Conservation (phyloP, 2,888 invertebrate species). For the Cenopis cana region DNA sequence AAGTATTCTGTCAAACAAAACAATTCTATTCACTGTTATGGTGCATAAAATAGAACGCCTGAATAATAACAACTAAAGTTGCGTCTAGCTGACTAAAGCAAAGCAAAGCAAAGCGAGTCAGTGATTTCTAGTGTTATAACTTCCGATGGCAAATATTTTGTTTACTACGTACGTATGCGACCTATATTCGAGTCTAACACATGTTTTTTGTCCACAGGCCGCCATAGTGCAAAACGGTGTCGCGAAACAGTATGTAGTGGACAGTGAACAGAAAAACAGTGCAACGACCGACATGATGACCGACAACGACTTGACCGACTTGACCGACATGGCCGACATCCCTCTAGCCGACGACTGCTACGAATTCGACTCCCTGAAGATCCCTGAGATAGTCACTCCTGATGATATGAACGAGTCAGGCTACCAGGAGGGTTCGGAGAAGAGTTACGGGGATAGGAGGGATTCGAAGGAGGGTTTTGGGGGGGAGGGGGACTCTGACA, state of each 20-base stretch:
- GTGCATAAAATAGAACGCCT: neutral
- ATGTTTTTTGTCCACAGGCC: constrained; percentile 68
- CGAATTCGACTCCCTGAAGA: constrained; percentile 73
- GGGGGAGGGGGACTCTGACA: constrained; percentile 80
- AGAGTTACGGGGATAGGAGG: constrained; percentile 76
- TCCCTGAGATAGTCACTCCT: constrained; percentile 78
- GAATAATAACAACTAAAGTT: neutral
- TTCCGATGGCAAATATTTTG: constrained; percentile 1
- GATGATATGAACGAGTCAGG: constrained; percentile 82
- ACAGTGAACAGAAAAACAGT: constrained; percentile 50
- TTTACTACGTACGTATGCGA: constrained; percentile 3
- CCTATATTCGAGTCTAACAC: constrained; percentile 15
- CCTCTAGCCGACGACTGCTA: constrained; percentile 70
- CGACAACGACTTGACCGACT: constrained; percentile 30
- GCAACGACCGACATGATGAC: constrained; percentile 36
- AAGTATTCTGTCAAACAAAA: no score
- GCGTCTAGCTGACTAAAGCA: neutral
- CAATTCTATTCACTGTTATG: no score
- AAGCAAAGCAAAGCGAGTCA: constrained; percentile 14
- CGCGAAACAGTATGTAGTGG: constrained; percentile 78
- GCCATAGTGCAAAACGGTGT: constrained; percentile 64
- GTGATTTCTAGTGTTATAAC: neutral
- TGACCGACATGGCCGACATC: constrained; percentile 68
- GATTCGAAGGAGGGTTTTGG: constrained; percentile 79
- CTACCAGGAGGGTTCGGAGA: constrained; percentile 78